Percentiles rank a stretch among this genome's conserved stretches.
Conservation (phyloP, 23 tunicate genomes). For the Corella eumyota region DNA sequence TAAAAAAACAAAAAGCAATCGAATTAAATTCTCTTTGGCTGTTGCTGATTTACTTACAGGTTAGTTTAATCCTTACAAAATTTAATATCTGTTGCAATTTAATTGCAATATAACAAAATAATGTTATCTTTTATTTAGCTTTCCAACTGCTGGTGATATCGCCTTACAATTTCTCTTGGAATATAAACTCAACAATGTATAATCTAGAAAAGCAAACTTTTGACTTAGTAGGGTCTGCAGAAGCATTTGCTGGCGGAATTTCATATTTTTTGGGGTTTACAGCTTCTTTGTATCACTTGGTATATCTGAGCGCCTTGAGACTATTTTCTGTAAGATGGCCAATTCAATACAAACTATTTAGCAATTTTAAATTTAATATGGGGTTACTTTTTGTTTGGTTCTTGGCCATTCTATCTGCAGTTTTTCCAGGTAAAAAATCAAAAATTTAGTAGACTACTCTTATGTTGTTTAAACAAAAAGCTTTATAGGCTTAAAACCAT, state of each 20-base stretch:
- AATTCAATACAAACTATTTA: background rate
- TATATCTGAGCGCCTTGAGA: background rate
- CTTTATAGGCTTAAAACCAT: no score
- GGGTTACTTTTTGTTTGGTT: background rate
- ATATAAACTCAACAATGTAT: background rate
- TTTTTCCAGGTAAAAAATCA: background rate
- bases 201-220: background rate
- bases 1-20: background rate
- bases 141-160: background rate
- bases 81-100: no score
- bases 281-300: background rate
- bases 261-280: background rate
- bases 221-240: background rate
- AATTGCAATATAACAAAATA: no score
- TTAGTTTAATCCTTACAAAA: no score
- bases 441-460: no score
- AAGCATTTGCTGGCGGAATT: background rate
- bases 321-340: background rate
- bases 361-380: background rate
- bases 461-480: no score
- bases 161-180: background rate
- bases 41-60: slow-evolving; percentile 1
- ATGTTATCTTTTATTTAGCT: no score
- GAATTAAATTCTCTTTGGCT: background rate
- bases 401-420: background rate